A percentile compares a stretch with the other conserved stretches of the same genome.
phyloP scores from a whole-genome alignment of 2,888 invertebrate species.

The Stegana nigrithorax region DNA sequence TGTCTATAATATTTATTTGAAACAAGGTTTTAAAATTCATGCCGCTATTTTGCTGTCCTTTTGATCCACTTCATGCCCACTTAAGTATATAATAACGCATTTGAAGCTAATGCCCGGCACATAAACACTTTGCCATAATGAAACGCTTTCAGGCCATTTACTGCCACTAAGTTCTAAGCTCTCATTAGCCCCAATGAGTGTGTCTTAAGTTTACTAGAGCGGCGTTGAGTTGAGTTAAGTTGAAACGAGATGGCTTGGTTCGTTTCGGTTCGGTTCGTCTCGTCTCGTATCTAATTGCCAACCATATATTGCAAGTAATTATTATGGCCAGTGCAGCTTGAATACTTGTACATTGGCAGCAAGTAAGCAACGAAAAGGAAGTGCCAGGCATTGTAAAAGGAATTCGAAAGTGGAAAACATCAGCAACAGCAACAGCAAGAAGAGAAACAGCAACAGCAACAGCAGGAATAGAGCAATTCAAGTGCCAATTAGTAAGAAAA shows the following conservation, averaged over 20 bases:
- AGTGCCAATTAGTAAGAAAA: constrained; percentile 60
- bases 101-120: too few relatives aligned
- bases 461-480: constrained; percentile 37
- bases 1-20: too few relatives aligned
- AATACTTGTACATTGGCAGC: background rate
- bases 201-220: too few relatives aligned
- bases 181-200: background rate
- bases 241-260: background rate
- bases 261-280: background rate
- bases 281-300: constrained; percentile 14
- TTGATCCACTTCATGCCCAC: too few relatives aligned
- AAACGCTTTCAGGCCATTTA: constrained; percentile 46
- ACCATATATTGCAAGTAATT: constrained; percentile 22
- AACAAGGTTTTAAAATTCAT: too few relatives aligned
- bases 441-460: constrained; percentile 1
- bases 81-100: too few relatives aligned
- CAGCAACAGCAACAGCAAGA: background rate
- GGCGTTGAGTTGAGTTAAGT: background rate
- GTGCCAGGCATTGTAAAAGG: background rate
- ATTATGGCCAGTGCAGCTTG: constrained; percentile 7
- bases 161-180: constrained; percentile 22
- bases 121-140: constrained; percentile 47
- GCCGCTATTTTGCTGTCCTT: too few relatives aligned
- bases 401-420: background rate
- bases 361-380: background rate